These are phyloP conservation scores for Podarcis siculus DNA, from an alignment of 2,797 vertebrate species.

Conservation along the genomic window DNA sequence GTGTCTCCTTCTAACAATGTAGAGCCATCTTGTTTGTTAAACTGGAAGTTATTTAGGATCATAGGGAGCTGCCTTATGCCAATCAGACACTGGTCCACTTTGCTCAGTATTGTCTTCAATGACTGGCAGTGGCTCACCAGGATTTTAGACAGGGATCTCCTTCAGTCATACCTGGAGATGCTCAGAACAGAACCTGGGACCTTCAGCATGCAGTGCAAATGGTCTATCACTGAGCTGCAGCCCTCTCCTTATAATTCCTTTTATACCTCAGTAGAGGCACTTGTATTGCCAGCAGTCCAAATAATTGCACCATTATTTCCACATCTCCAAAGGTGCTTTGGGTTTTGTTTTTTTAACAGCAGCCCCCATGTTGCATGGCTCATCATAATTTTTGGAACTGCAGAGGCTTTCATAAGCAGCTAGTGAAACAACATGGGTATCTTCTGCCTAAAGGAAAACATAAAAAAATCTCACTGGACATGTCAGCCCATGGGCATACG, in stretches of 20 bases:
- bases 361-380: not conserved
- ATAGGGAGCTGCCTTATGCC: too few relatives aligned
- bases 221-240: too few relatives aligned
- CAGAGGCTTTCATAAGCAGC: not conserved
- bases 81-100: too few relatives aligned
- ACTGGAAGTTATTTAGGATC: not conserved
- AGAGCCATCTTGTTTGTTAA: not conserved
- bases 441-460: not conserved
- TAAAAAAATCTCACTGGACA: not conserved
- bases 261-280: not conserved
- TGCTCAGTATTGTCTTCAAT: too few relatives aligned
- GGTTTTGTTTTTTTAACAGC: not conserved
- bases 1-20: not conserved
- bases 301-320: not conserved
- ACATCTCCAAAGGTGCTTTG: not conserved
- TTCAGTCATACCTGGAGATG: too few relatives aligned
- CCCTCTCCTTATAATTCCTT: not conserved
- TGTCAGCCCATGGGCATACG: not conserved
- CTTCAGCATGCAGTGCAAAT: too few relatives aligned
- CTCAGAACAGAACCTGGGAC: too few relatives aligned
- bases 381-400: not conserved
- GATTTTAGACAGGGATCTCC: too few relatives aligned
- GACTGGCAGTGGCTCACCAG: too few relatives aligned
- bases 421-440: not conserved
- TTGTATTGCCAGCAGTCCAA: not conserved